Evolutionary conservation across 2,888 invertebrate species (phyloP).

Genomic region (Ischnus inquisitorius): DNA sequence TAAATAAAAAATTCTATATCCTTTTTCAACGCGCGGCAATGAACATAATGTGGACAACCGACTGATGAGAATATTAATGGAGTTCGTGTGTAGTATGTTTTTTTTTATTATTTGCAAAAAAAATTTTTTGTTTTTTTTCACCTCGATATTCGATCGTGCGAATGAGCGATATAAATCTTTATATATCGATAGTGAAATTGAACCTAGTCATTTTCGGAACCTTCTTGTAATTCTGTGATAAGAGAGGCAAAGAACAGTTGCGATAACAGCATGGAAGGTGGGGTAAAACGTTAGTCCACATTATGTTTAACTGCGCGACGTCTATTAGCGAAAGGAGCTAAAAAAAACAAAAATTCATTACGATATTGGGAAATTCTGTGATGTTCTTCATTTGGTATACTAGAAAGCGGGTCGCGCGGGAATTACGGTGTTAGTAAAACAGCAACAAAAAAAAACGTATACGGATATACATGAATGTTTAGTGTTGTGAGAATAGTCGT

Average conservation of each 20-base stretch:
- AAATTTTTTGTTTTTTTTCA: constrained; percentile 24
- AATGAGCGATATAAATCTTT: constrained; percentile 41
- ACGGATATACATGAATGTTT: constrained; percentile 83
- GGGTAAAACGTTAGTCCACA: constrained; percentile 75
- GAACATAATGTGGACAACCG: constrained; percentile 64
- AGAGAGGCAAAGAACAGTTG: constrained; percentile 70
- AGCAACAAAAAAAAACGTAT: constrained; percentile 77
- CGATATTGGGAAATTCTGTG: constrained; percentile 84
- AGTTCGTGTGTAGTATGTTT: constrained; percentile 51
- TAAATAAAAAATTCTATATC: constrained; percentile 57
- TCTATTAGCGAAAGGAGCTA: constrained; percentile 67
- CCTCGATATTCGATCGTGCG: constrained; percentile 51
- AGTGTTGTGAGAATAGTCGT: constrained; percentile 80
- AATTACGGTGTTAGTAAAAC: constrained; percentile 78
- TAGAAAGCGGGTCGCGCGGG: constrained; percentile 70
- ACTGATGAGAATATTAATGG: constrained; percentile 52
- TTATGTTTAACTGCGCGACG: constrained; percentile 77
- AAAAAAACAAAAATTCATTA: constrained; percentile 78
- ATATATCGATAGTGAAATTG: constrained; percentile 78
- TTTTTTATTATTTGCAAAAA: constrained; percentile 32
- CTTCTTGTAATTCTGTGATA: constrained; percentile 84
- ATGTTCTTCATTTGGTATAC: constrained; percentile 84
- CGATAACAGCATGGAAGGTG: constrained; percentile 58
- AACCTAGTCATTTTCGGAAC: constrained; percentile 85
- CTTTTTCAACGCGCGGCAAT: constrained; percentile 51